Evolutionary conservation across 2,888 invertebrate species (phyloP).

Genomic region (Acanthopleura granulata): DNA sequence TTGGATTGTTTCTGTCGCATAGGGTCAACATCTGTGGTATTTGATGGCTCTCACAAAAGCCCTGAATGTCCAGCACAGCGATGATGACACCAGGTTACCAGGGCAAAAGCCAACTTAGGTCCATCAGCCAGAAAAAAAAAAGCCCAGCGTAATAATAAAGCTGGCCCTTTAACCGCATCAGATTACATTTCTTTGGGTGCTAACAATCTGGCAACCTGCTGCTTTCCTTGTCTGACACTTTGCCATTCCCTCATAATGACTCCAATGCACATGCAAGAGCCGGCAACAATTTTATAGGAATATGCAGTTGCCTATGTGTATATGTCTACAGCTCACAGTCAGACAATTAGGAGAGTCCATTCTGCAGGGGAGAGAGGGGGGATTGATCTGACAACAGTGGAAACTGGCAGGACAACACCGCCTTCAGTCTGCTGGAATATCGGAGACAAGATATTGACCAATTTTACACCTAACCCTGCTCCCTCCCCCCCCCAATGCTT

Average conservation of each 20-base stretch:
- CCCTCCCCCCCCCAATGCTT: not conserved
- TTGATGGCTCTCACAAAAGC: not conserved
- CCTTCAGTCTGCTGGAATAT: not conserved
- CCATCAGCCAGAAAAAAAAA: too few species aligned
- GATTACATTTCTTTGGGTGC: too few species aligned
- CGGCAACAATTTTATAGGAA: slow-evolving; percentile 9
- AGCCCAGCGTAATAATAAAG: too few species aligned
- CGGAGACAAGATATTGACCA: not conserved
- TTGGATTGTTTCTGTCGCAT: slow-evolving; percentile 5
- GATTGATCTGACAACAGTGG: not conserved
- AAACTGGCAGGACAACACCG: not conserved
- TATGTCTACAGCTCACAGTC: slow-evolving; percentile 10
- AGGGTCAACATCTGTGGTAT: not conserved
- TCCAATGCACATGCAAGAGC: not conserved
- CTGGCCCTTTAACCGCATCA: too few species aligned
- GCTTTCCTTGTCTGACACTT: not conserved
- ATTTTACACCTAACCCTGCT: not conserved
- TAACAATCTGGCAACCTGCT: too few species aligned
- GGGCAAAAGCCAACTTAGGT: too few species aligned
- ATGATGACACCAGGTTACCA: too few species aligned
- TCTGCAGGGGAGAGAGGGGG: not conserved
- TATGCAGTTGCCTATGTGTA: slow-evolving; percentile 20
- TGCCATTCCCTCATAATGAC: not conserved
- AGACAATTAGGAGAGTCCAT: slow-evolving; percentile 19
- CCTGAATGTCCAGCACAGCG: too few species aligned